Percentiles rank a stretch among this genome's conserved stretches.
Conservation (phyloP, 1,140 invertebrate species). For the Hyposmocoma kahamanoa region DNA sequence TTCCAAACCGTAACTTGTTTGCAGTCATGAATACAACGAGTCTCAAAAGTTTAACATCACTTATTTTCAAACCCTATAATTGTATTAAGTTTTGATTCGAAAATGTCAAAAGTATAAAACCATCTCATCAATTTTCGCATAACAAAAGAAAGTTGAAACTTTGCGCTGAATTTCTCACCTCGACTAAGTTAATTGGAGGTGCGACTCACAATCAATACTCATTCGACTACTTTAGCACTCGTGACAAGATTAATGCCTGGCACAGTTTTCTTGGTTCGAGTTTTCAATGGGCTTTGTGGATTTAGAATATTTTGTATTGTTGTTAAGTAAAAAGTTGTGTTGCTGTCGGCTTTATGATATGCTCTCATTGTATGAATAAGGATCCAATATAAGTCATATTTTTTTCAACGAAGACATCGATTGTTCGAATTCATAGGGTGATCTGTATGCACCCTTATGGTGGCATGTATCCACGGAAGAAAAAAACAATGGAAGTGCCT, state of each 20-base stretch:
- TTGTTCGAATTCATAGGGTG: too few species aligned
- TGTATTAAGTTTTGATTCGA: background rate
- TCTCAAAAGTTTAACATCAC: background rate
- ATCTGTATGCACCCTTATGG: too few species aligned
- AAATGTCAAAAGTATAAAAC: background rate
- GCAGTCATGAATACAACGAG: background rate
- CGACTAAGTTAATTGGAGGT: background rate
- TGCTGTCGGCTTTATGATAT: too few species aligned
- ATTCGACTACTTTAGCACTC: background rate
- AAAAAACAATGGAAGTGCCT: too few species aligned
- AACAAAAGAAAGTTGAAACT: background rate
- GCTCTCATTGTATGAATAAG: too few species aligned
- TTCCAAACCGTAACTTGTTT: background rate
- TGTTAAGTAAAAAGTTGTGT: too few species aligned
- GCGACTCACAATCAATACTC: background rate
- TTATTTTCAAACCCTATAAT: background rate
- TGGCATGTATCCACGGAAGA: too few species aligned
- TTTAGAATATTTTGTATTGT: too few species aligned
- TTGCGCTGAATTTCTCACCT: background rate
- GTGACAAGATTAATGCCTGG: slow-evolving; percentile 1
- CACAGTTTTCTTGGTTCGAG: too few species aligned
- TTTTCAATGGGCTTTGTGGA: too few species aligned
- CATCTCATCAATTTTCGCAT: background rate
- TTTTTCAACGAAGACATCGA: too few species aligned
- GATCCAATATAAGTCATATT: too few species aligned